Base-by-base conservation (phyloP, 2,888 invertebrate species). In the Mycalesis mineus region DNA sequence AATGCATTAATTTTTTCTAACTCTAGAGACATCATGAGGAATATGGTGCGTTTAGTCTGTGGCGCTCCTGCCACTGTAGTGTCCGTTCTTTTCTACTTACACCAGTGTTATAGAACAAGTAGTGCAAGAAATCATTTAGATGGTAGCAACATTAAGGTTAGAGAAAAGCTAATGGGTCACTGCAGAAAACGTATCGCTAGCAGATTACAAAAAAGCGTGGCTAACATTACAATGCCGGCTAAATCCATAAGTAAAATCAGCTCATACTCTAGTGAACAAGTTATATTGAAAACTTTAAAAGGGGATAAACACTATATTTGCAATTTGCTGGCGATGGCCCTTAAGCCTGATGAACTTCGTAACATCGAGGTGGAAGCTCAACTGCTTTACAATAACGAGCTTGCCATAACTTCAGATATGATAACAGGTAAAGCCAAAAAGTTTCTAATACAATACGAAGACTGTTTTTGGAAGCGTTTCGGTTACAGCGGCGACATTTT, bases 401-500 rank as follows among this genome's bases (percentile, higher is more conserved):
- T 66, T 2, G 64, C 64, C n/a, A 63, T 80, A 8, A 63, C 72
- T 1, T 65, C 59, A 3, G 64, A 67, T 0, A 78, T 87, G 78
- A 64, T 61, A 13, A 77, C 74, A 2, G 85, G 88, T 0, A 64
- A 49, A 11, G 76, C 77, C 0, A 84, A 75, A 59, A 85, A 80
- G 56, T 90, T 89, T 59, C 49, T 72, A 0, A 67, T 88, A n/a
- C 74, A 81, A 63, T 90, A 89, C 58, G 75, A 78, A 13, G 74
- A 78, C 0, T 77, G 76, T 50, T 86, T 89, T 66, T 90, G 90
- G 89, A 73, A 72, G 42, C 62, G 62, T 7, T 70, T 73, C 36
- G 89, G 89, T 0, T 88, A 76, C 51, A 89, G 85, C 59, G 90
- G 90, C 1, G 88, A 89, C 50, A 87, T 89, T 55, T 71, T 90